Conservation (phyloP, 2,797 vertebrate genomes). For the Parauchenoglanis punctatus region DNA sequence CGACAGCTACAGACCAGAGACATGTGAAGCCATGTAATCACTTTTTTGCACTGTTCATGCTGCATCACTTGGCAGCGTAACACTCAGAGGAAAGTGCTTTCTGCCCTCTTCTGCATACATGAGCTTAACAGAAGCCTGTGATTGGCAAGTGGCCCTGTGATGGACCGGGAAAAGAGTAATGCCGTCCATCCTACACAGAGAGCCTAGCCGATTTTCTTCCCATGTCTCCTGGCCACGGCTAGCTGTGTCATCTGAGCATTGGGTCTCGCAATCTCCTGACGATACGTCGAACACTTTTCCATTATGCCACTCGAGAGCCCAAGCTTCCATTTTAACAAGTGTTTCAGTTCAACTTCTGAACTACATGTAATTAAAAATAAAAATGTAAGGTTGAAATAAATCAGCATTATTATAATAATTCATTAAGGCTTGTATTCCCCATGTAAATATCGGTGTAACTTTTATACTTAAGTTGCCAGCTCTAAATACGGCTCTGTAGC, state of each 20-base stretch:
- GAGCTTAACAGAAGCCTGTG: neutral
- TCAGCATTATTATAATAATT: no score
- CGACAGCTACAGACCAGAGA: neutral
- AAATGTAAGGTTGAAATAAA: neutral
- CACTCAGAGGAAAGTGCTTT: neutral
- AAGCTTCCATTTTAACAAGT: neutral
- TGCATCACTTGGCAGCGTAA: neutral
- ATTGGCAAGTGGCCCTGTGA: neutral
- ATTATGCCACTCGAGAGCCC: neutral
- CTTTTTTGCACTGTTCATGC: neutral
- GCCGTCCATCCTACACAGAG: no score
- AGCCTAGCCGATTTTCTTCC: neutral
- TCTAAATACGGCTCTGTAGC: neutral
- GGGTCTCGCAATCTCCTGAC: neutral
- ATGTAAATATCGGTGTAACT: neutral
- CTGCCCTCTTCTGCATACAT: neutral
- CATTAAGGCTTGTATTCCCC: neutral
- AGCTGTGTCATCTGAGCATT: neutral
- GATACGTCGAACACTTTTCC: neutral
- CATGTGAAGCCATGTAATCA: neutral
- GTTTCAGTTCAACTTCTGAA: neutral
- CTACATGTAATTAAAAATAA: neutral
- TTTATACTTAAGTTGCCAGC: neutral
- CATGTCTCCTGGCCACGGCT: neutral
- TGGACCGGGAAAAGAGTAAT: neutral